Conservation (phyloP, 2,888 invertebrate species). For the Prosapia bicincta region DNA sequence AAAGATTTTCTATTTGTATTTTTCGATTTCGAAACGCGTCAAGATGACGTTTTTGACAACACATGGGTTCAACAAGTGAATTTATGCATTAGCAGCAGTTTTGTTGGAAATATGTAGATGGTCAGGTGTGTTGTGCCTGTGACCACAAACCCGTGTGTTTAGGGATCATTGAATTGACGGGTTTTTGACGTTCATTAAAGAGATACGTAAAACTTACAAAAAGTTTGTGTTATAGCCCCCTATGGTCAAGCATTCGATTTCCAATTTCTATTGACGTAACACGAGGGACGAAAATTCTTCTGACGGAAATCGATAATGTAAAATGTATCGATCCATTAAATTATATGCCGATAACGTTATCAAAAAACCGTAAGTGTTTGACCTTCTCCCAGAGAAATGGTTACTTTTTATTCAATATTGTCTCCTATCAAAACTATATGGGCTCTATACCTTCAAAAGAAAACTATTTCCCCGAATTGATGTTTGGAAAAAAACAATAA, state of each 20-base stretch:
- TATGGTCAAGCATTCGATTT: conserved; percentile 7
- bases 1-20: conserved; percentile 34
- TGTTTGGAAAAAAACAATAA: no score
- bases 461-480: conserved; percentile 36
- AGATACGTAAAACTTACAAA: not conserved
- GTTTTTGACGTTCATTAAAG: not conserved
- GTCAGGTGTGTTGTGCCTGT: no score
- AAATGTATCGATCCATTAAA: conserved; percentile 33
- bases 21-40: no score
- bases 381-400: no score
- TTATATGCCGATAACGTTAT: conserved; percentile 41
- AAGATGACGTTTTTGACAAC: conserved; percentile 25
- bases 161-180: no score
- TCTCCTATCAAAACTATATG: conserved; percentile 37
- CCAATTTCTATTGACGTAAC: conserved; percentile 12
- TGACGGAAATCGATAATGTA: no score
- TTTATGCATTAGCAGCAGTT: conserved; percentile 6
- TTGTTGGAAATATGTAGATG: no score
- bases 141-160: no score
- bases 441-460: conserved; percentile 33
- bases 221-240: no score
- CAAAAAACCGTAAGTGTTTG: no score
- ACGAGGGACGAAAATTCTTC: no score
- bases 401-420: conserved; percentile 40
- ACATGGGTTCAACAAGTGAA: not conserved